Evolutionary conservation across 2,797 vertebrate genomes (phyloP), one percentile per base, ranked within the genome.

Genomic region (Ceyx erithaca): DNA sequence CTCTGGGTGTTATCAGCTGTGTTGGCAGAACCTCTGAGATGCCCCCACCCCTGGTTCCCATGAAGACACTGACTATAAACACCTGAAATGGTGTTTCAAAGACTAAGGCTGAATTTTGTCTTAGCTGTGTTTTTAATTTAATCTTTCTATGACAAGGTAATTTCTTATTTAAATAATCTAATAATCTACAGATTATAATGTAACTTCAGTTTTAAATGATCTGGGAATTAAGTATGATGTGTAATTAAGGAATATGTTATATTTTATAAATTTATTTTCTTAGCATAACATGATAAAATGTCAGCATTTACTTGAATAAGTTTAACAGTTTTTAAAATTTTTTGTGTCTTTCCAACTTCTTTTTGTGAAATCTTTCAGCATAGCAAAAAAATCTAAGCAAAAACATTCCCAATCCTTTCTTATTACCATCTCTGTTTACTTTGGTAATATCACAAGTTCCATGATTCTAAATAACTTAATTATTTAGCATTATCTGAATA

Each of bases 401-500:
- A 93, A 92, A 17, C 57, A 73, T 81, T 92, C 43, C 43, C 72
- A 85, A 95, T 96, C 88, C 63, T 85, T 92, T 93, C 41, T 55
- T 94, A 85, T 95, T 95, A 86, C 35, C 25, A 81, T 93, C 93
- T 93, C 93, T 97, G 94, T 97, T 97, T 97, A 96, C 92, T 84
- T 43, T 77, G 57, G 49, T 81, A 92, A 87, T 59, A 49, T 92
- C 93, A 73, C 82, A 93, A 83, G 91, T 94, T 96, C 94, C 83
- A 66, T 23, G 69, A 87, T 92, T 96, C 95, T 96, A 96, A 96
- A 96, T 95, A 96, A 70, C 92, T 97, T 94, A 98, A 97, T 97
- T 97, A 97, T 97, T 97, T 97, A 97, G 90, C 61, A 82, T 96
- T 95, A 97, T 96, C 88, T 93, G 94, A 97, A 97, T 97, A 97